Evolutionary conservation across 2,113 vertebrate genomes (phyloP).

Genomic region (Myotis davidii): DNA sequence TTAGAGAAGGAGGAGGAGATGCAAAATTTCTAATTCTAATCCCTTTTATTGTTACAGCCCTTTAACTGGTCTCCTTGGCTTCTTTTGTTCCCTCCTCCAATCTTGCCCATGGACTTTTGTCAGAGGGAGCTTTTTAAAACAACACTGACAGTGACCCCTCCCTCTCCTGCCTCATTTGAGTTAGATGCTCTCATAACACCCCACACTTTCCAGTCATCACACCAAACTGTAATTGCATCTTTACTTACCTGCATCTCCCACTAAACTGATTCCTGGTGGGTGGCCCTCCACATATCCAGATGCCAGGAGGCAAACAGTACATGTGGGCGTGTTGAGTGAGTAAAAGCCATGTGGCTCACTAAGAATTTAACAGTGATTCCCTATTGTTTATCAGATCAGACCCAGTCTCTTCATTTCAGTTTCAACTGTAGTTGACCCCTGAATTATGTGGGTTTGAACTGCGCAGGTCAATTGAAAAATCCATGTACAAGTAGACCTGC

Average conservation of each 20-base stretch:
- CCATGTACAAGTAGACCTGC: not conserved
- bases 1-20: not conserved
- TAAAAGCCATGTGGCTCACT: not conserved
- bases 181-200: not conserved
- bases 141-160: not conserved
- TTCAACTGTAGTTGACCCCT: not conserved
- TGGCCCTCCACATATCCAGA: not conserved
- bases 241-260: not conserved
- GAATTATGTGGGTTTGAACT: not conserved
- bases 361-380: not conserved
- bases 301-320: not conserved
- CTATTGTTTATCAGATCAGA: not conserved
- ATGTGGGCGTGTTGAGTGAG: not conserved
- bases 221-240: accelerated
- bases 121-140: not conserved
- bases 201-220: not conserved
- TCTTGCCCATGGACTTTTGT: not conserved
- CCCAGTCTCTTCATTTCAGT: not conserved
- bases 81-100: not conserved
- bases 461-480: not conserved
- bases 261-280: accelerated
- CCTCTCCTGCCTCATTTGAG: not conserved
- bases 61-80: not conserved
- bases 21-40: not conserved
- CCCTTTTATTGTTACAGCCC: not conserved